Evolutionary conservation across 2,113 vertebrate species (phyloP), one percentile per base, ranked within the genome.

Genomic region (Boulengerochromis microlepis): DNA sequence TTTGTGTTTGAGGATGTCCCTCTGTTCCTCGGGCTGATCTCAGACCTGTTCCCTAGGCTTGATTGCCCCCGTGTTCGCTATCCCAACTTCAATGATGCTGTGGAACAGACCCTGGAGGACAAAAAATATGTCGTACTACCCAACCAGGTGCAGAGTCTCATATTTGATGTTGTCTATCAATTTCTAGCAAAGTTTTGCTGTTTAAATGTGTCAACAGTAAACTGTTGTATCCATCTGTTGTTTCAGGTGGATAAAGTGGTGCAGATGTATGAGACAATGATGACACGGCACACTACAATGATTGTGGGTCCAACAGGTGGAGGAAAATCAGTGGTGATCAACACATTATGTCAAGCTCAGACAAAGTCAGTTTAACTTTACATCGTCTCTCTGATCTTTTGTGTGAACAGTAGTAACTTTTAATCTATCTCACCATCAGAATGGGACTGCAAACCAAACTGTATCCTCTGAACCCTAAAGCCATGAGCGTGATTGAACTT

Each of bases 251-350:
- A 99, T 93, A 99, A 99, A 96, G 98, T 99, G 84, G 97, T 99
- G 54, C 99, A 99, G 91, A 96, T 99, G 97, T 99, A 98, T 56
- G 99, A 99, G 95, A 99, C 98, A 6, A 99, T 99, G 98, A 94
- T 99, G 93, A 99, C 98, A 57, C 97, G 98, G 80, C 99, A 99
- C 94, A 98, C 99, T 1, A 99, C 98, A 0, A 99, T 99, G 98
- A 93, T 99, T 80, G 98, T 99, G 83, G 99, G 99, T 52, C 98
- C 98, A 47, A 99, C 99, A 0, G 97, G 98, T 87, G 99, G 99
- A 18, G 98, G 99, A 86, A 99, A 99, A 95, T 98, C 99, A 1
- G 98, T 99, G 92, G 97, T 99, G 93, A 99, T 99, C 91, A 98
- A 94, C 11, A 92, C 98, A 15, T 96, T 99, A 91, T 99, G 98